Conservation (phyloP, 2,113 vertebrate genomes). For the Oxyruncus cristatus region DNA sequence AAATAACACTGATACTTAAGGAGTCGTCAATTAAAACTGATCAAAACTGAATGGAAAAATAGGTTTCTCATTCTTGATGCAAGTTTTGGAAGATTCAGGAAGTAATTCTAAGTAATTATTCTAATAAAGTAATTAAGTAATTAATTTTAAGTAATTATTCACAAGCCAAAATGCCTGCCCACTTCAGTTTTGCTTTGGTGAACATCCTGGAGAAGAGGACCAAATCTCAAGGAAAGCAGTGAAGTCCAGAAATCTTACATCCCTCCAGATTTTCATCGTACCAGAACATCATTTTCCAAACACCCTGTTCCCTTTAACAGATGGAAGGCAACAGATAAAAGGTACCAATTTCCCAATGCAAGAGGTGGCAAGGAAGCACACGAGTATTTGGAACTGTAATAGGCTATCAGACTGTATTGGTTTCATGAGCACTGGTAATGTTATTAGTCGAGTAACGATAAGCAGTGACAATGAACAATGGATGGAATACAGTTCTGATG, state of each 20-base stretch:
- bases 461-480: slow-evolving; percentile 64
- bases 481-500: slow-evolving; percentile 79
- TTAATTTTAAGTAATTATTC: background rate
- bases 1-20: background rate
- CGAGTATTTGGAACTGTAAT: background rate
- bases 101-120: background rate
- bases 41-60: background rate
- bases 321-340: slow-evolving; percentile 1
- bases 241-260: background rate
- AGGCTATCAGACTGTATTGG: slow-evolving; percentile 77
- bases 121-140: background rate
- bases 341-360: background rate
- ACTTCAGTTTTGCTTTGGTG: background rate
- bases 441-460: slow-evolving; percentile 65
- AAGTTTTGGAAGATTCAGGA: background rate
- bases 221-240: background rate
- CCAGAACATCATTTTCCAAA: background rate
- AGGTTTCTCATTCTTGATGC: background rate
- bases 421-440: slow-evolving; percentile 59
- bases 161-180: background rate
- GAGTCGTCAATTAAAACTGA: background rate
- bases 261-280: background rate
- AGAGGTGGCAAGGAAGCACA: slow-evolving; percentile 6
- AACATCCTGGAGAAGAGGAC: background rate
- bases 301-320: background rate